Evolutionary conservation across 2,888 invertebrate species (phyloP).

Genomic region (Thymelicus acteon): DNA sequence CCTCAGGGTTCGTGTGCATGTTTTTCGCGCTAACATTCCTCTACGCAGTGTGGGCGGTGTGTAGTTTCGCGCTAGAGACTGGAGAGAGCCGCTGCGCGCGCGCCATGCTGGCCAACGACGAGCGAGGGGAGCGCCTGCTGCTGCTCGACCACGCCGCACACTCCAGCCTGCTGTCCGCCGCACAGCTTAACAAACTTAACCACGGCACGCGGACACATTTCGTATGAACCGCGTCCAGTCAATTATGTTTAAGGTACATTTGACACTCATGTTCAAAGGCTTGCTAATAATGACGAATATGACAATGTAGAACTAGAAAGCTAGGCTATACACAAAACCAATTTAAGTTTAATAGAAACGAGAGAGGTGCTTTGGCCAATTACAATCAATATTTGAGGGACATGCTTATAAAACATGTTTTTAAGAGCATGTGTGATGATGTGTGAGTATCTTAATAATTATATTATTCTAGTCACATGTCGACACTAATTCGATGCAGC

Average conservation of each 20-base stretch:
- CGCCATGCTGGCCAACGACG: conserved; percentile 56
- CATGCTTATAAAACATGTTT: too few relatives aligned
- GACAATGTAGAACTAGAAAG: too few relatives aligned
- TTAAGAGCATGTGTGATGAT: too few relatives aligned
- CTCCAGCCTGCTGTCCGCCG: conserved; percentile 75
- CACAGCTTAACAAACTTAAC: conserved; percentile 73
- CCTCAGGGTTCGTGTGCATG: conserved; percentile 72
- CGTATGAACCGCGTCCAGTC: conserved; percentile 55
- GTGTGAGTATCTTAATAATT: too few relatives aligned
- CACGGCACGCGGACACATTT: conserved; percentile 73
- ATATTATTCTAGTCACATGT: too few relatives aligned
- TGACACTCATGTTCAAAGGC: background rate
- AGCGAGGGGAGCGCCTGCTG: conserved; percentile 71
- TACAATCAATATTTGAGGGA: too few relatives aligned
- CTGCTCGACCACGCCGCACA: conserved; percentile 77
- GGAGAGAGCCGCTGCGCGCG: conserved; percentile 61
- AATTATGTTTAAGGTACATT: background rate
- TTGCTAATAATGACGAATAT: background rate
- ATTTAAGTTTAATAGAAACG: too few relatives aligned
- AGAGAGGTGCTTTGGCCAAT: too few relatives aligned
- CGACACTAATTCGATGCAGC: too few relatives aligned
- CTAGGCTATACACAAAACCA: too few relatives aligned
- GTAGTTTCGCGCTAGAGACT: conserved; percentile 73
- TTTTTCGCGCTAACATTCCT: conserved; percentile 72
- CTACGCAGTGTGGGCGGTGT: conserved; percentile 78